Conservation (phyloP, 2,888 invertebrate genomes). For the Agelastica alni region DNA sequence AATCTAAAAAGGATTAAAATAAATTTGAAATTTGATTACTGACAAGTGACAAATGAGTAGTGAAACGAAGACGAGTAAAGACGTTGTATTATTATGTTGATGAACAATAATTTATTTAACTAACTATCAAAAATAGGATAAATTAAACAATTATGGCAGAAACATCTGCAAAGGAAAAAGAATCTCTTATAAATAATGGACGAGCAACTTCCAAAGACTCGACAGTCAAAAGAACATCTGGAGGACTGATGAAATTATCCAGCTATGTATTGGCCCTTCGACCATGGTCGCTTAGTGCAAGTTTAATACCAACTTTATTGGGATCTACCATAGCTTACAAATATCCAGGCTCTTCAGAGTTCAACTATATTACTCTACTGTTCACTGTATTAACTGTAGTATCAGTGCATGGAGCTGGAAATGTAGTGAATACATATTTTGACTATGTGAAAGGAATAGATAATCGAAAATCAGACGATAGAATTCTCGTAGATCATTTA, state of each 20-base stretch:
- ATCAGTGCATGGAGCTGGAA: conserved; percentile 94
- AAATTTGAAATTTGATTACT: too few species aligned
- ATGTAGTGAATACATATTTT: conserved; percentile 95
- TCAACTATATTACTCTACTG: conserved; percentile 78
- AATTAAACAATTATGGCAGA: conserved; percentile 24
- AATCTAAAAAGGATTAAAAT: too few species aligned
- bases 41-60: too few species aligned
- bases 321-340: conserved; percentile 90
- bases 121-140: too few species aligned
- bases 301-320: conserved; percentile 86
- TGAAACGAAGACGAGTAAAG: too few species aligned
- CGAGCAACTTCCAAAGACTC: background rate
- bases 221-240: conserved; percentile 5
- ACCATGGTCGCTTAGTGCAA: conserved; percentile 93
- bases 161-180: conserved; percentile 5
- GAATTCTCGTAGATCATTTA: conserved; percentile 92
- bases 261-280: conserved; percentile 87
- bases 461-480: conserved; percentile 89
- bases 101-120: too few species aligned
- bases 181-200: conserved; percentile 10
- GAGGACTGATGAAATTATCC: conserved; percentile 81
- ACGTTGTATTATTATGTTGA: too few species aligned
- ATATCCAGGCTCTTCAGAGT: conserved; percentile 72
- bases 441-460: conserved; percentile 95
- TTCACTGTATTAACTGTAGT: conserved; percentile 85